These are phyloP conservation scores for Agrilus cyanescens DNA, from an alignment of 2,888 invertebrate genomes.

Conservation along the genomic window DNA sequence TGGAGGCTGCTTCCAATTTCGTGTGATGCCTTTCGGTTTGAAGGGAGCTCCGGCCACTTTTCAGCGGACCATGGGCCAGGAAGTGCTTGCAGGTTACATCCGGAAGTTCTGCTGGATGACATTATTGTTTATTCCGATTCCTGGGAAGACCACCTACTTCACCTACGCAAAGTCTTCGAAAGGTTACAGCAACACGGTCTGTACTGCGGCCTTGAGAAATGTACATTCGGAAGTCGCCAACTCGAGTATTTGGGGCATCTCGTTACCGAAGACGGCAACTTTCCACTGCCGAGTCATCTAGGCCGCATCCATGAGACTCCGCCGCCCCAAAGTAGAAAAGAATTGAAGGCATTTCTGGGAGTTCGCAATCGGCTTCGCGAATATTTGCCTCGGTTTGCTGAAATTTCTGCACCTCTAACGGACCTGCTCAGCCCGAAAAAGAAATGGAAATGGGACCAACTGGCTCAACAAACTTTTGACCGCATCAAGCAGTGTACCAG, in stretches of 20 bases:
- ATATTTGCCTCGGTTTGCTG: constrained; percentile 17
- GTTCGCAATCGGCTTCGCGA: constrained; percentile 18
- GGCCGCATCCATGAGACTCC: constrained; percentile 3
- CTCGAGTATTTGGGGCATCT: constrained; percentile 11
- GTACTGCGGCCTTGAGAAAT: constrained; percentile 9
- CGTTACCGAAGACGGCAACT: constrained; percentile 8
- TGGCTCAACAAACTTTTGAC: constrained; percentile 9
- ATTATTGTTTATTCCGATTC: constrained; percentile 15
- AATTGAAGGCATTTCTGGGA: constrained; percentile 16
- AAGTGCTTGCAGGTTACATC: constrained; percentile 14
- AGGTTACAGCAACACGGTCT: constrained; percentile 12
- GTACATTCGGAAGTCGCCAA: constrained; percentile 8
- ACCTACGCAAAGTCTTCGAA: constrained; percentile 13
- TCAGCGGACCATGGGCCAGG: constrained; percentile 20
- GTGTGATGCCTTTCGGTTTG: constrained; percentile 21
- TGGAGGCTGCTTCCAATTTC: constrained; percentile 20
- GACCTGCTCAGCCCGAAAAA: constrained; percentile 9
- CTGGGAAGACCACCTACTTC: constrained; percentile 12
- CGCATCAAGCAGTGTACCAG: constrained; percentile 9
- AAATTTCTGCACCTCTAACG: constrained; percentile 15
- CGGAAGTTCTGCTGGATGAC: constrained; percentile 19
- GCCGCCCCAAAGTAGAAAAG: constrained; percentile 6
- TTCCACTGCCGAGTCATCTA: constrained; percentile 9
- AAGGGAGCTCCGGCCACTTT: constrained; percentile 22
- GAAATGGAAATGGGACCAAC: constrained; percentile 10